Evolutionary conservation across 2,113 vertebrate species (phyloP).

Genomic region (Boleophthalmus pectinirostris): DNA sequence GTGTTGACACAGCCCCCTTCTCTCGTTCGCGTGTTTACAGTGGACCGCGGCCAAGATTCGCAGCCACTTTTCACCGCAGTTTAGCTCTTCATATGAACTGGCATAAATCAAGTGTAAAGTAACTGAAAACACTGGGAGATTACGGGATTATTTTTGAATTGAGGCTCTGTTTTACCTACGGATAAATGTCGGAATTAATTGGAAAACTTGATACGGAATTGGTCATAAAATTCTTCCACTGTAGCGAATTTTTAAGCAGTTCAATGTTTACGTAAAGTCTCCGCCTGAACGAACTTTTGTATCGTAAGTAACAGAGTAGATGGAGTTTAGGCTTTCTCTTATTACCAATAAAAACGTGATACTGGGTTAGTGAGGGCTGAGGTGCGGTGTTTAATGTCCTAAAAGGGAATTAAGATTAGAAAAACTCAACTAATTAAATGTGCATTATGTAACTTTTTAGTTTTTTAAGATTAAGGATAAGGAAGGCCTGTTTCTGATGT

Average conservation of each 20-base stretch:
- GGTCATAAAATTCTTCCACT: background rate
- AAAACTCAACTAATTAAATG: no score
- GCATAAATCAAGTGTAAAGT: conserved; percentile 4
- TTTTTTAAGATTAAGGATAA: no score
- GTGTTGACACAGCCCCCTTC: conserved; percentile 56
- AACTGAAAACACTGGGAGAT: conserved; percentile 13
- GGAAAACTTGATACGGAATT: background rate
- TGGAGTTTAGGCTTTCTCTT: background rate
- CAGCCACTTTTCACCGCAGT: conserved; percentile 50
- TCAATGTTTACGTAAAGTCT: background rate
- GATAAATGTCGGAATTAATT: background rate
- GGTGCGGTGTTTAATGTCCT: no score
- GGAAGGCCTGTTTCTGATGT: no score
- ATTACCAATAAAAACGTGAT: background rate
- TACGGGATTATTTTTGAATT: background rate
- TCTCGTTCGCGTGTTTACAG: conserved; percentile 41
- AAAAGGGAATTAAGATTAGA: no score
- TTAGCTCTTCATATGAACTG: conserved; percentile 18
- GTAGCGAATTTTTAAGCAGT: no score
- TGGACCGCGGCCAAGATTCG: conserved; percentile 56
- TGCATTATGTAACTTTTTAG: no score
- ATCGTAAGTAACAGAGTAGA: background rate
- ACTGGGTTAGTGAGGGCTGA: background rate
- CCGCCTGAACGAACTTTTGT: background rate
- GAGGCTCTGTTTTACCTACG: background rate